Conservation (phyloP, 2,888 invertebrate species). For the Oscheius sp. region DNA sequence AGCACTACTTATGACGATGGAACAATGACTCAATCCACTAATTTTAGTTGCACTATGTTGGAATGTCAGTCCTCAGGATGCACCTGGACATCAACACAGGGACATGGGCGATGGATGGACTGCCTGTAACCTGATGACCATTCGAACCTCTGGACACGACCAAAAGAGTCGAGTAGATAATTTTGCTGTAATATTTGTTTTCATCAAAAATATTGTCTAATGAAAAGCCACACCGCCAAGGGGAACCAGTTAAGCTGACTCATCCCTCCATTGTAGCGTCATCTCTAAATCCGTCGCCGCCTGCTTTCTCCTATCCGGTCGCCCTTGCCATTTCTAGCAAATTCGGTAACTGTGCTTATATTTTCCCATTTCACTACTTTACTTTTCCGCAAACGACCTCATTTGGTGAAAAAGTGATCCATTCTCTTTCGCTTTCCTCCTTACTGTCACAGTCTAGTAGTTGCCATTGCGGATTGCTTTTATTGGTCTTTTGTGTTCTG, state of each 20-base stretch:
- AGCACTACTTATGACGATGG: no score
- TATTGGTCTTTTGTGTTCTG: not conserved
- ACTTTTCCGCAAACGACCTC: no score
- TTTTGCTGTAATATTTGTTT: not conserved
- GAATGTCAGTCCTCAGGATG: no score
- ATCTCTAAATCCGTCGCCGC: constrained; percentile 26
- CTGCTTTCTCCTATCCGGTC: constrained; percentile 19
- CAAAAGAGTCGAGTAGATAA: not conserved
- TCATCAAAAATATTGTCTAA: no score
- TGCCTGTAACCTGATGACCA: no score
- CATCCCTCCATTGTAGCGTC: constrained; percentile 27
- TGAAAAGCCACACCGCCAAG: no score
- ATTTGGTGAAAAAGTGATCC: not conserved
- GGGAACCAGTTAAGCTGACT: constrained; percentile 31
- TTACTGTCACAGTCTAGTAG: not conserved
- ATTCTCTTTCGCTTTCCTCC: not conserved
- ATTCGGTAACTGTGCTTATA: not conserved
- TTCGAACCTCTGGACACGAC: no score
- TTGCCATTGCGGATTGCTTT: not conserved
- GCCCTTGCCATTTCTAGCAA: not conserved
- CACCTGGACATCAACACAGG: no score
- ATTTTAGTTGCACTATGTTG: no score
- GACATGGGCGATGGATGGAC: no score
- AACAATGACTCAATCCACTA: no score
- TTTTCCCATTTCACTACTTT: not conserved